Base-by-base conservation (phyloP, 2,113 vertebrate genomes). In the Podarcis raffonei region DNA sequence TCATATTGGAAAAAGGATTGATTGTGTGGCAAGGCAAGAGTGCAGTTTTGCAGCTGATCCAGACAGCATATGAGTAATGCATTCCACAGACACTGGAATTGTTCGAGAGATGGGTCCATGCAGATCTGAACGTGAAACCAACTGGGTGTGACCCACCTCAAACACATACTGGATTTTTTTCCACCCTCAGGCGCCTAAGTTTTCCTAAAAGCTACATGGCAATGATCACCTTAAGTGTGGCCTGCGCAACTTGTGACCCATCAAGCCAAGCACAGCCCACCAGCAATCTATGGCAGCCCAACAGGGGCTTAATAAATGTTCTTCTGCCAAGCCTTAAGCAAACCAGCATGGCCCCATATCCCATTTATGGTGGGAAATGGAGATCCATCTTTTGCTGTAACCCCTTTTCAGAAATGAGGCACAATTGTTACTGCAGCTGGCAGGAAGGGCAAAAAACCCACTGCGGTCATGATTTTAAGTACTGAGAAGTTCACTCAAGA, bases 31-130 rank as follows among this genome's bases (percentile, higher is more conserved):
- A 66, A 81, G 30, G 25, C 62, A 69, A 69, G 53, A 22, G 42
- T 8, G 39, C 62, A 30, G n/a, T 80, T 11, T 66, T 59, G 35
- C 27, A 77, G 72, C 6, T 66, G 83, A 86, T 74, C 57, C 25
- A 78, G 74, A 84, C 39, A 59, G 74, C 22, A 78, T 20, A 84
- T 89, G 87, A 89, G 87, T 84, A 89, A 89, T 84, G 65, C 87
- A 89, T 89, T 89, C 87, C 87, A 89, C 62, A 69, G 16, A 57
- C 59, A 77, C 72, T 35, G 20, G 62, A 16, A 68, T 78, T 89
- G 65, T 53, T 84, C 72, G 2, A 89, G 74, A 89, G 81, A 89
- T 77, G 2, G 72, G 81, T 84, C 65, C n/a, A 57, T 84, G 74
- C 87, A 89, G 81, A 89, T 89, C 74, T 9, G 42, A 89, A 83